Evolutionary conservation across 2,888 invertebrate genomes (phyloP), one percentile per base, ranked within the genome.

Genomic region (Cyaniris semiargus): DNA sequence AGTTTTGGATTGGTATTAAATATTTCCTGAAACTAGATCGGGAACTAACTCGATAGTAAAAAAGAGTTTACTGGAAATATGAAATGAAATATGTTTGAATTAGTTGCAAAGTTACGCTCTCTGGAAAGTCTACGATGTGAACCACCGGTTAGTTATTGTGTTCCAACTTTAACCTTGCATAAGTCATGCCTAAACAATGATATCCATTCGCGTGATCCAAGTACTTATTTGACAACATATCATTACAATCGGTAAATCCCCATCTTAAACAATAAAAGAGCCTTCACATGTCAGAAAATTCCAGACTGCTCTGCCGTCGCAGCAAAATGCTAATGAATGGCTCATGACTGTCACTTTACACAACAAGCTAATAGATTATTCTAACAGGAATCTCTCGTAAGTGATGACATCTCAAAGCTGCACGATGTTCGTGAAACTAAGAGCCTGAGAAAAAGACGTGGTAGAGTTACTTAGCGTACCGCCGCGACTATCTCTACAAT

Each of bases 381-480:
- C n/a, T 44, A 44, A 48, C 72, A 13, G 72, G 72, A 72, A 34
- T 72, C 72, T 44, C 23, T 72, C 13, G 48, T 18, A 72, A 72
- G 48, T 48, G 72, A 72, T 72, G 72, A 72, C 72, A 72, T 72
- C 72, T 27, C 72, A 72, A 72, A 44, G 72, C 44, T 44, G 72
- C 72, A 72, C 72, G 72, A 72, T 72, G 48, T 72, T 72, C 72
- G 72, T 72, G 72, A 72, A 72, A 44, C 38, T 44, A n/a, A 72
- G 21, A 72, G 72, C 72, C 72, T 72, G 72, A 44, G 72, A 72
- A 72, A 72, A 44, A 48, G 44, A 27, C 44, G 48, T 72, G 38
- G 72, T 23, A 48, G 15, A 44, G 10, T 72, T 48, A 23, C 44
- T 21, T 48, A 21, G 38, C 38, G 44, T 44, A 31, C 23, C 10